Evolutionary conservation across 2,113 vertebrate genomes (phyloP), one percentile per base, ranked within the genome.

Genomic region (Archilochus colubris): DNA sequence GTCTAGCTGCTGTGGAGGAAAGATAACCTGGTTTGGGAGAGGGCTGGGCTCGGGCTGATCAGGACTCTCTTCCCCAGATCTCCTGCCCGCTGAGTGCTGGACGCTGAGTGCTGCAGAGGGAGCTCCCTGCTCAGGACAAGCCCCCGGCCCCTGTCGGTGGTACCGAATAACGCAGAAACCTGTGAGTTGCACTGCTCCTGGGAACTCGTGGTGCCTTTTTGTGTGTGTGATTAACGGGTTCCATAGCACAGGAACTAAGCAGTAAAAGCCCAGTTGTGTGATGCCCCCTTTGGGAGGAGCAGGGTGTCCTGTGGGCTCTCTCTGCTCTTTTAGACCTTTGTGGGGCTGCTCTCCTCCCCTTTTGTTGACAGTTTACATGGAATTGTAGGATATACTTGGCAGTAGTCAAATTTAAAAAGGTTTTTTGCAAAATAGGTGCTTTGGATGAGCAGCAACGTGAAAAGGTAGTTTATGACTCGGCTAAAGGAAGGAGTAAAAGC

Each of bases 21-120:
- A 31, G 19, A 82, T 28, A 6, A 6, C 18, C 17, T 38, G 8
- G 36, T 38, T 38, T 38, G 36, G 36, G 36, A 38, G 36, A 38
- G 36, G 36, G 33, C 6, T 33, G 33, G 33, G 33, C 33, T 33
- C 33, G 33, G 33, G 33, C 67, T 97, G 58, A 93, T 4, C 40
- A 40, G 40, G 40, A 40, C 40, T 40, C 40, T 74, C 90, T 88
- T 91, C 8, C n/a, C 22, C 31, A 99, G 99, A 96, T 88, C 74
- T 22, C 12, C 96, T 89, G 18, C 38, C 96, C 27, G 46, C 91
- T 46, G 91, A 91, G n/a, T 96, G 97, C 31, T 96, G 97, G 97
- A 70, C 94, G 57, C 95, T 97, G 36, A 38, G 36, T 77, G 97
- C 95, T 85, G 64, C 96, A 67, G 93, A 96, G 69, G 94, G 93